Percentiles rank a stretch among this genome's conserved stretches.
phyloP scores from a whole-genome alignment of 2,797 vertebrate species.

The Tapirus indicus region DNA sequence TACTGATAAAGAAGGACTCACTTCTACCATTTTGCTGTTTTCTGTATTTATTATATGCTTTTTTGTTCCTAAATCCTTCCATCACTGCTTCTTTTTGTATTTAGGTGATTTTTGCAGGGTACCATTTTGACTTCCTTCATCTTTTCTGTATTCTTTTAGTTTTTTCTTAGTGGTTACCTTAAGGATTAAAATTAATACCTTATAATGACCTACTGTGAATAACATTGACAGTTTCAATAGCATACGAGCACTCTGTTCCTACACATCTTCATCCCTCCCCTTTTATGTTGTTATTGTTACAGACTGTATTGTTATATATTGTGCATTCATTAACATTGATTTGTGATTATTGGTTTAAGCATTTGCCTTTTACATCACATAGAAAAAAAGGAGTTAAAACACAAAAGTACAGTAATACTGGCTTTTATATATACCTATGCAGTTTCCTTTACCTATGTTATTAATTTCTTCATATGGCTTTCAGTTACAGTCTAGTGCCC shows the following conservation, averaged over 20 bases:
- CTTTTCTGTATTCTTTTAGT: neutral
- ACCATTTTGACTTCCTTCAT: neutral
- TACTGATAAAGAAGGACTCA: neutral
- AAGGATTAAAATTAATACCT: constrained; percentile 25
- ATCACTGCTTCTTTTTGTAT: neutral
- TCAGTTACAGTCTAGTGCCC: neutral
- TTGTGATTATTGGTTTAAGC: neutral
- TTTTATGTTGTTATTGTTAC: neutral
- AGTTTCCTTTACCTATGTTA: neutral
- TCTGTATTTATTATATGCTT: neutral
- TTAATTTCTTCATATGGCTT: neutral
- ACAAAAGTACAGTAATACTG: neutral
- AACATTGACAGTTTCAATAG: neutral
- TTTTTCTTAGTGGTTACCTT: neutral
- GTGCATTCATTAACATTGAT: neutral
- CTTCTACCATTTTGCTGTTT: neutral
- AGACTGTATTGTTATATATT: neutral
- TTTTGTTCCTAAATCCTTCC: neutral
- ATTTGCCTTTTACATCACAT: neutral
- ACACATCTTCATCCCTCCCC: neutral
- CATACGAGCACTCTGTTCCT: neutral
- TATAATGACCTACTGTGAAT: neutral
- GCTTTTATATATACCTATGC: neutral
- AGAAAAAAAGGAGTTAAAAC: neutral
- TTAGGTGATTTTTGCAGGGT: neutral